These are phyloP conservation scores for Seira ritae DNA, from an alignment of 2,888 invertebrate species.

Conservation along the genomic window DNA sequence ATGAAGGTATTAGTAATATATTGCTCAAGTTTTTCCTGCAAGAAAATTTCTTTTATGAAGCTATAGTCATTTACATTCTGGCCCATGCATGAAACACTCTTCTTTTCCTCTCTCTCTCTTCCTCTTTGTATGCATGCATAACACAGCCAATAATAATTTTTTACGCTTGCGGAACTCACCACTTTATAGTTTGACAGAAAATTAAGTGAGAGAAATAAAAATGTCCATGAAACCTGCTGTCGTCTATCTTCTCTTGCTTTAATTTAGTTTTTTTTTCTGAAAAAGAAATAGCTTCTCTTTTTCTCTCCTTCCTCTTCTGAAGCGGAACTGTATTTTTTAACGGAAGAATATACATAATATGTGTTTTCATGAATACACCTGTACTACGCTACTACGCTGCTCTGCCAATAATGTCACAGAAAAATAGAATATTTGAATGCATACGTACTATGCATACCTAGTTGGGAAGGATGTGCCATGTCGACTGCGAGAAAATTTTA, in stretches of 20 bases:
- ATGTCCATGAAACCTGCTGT: slow-evolving; percentile 43
- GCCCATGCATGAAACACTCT: slow-evolving; percentile 12
- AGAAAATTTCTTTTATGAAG: slow-evolving; percentile 9
- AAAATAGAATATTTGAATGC: too few species aligned
- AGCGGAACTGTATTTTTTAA: slow-evolving; percentile 9
- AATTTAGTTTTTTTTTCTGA: slow-evolving; percentile 23
- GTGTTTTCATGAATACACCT: not conserved
- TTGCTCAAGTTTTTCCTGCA: slow-evolving; percentile 4
- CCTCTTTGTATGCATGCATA: not conserved
- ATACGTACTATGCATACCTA: too few species aligned
- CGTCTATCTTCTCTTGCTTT: slow-evolving; percentile 26
- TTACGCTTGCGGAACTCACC: slow-evolving; percentile 1
- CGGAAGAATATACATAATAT: not conserved
- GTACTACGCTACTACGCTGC: not conserved
- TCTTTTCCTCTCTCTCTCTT: not conserved
- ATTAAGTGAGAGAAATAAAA: slow-evolving; percentile 54
- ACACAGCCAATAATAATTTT: slow-evolving; percentile 12
- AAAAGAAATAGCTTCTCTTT: not conserved
- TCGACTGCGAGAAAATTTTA: not conserved
- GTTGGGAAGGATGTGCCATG: too few species aligned
- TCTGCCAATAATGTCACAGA: too few species aligned
- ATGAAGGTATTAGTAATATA: slow-evolving; percentile 9
- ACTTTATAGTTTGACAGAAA: slow-evolving; percentile 40
- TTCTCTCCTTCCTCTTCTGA: not conserved
- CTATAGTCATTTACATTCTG: slow-evolving; percentile 11